Conservation (phyloP, 2,888 invertebrate genomes). For the Deladenus siricidicola region DNA sequence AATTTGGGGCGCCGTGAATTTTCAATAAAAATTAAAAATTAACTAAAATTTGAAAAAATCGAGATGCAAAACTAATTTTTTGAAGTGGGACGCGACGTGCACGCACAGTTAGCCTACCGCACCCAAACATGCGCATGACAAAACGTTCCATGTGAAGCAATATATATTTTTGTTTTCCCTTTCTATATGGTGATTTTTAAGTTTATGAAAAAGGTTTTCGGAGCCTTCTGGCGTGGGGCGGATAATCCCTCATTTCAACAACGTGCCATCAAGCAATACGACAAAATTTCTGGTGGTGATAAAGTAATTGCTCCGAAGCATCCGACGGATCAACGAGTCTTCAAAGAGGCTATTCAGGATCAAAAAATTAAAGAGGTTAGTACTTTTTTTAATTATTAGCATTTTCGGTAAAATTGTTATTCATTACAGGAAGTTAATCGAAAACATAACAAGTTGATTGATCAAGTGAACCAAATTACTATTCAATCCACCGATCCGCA, state of each 20-base stretch:
- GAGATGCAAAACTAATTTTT: too few relatives aligned
- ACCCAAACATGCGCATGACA: too few relatives aligned
- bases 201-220: neutral
- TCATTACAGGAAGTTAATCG: constrained; percentile 29
- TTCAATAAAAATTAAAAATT: too few relatives aligned
- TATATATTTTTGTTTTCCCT: too few relatives aligned
- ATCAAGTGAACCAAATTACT: constrained; percentile 42
- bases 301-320: constrained; percentile 40
- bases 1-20: too few relatives aligned
- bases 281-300: constrained; percentile 29
- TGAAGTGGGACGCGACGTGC: too few relatives aligned
- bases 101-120: too few relatives aligned
- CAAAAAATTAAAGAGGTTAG: constrained; percentile 25
- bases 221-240: neutral
- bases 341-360: constrained; percentile 31
- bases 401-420: neutral
- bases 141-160: too few relatives aligned
- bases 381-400: neutral
- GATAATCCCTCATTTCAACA: constrained; percentile 3
- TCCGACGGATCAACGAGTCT: constrained; percentile 34
- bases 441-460: constrained; percentile 36
- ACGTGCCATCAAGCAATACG: constrained; percentile 19
- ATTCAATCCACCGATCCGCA: constrained; percentile 43
- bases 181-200: too few relatives aligned
- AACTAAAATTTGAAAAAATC: too few relatives aligned